Evolutionary conservation across 1,140 invertebrate genomes (phyloP), one percentile per base, ranked within the genome.

Genomic region (Ips typographus): DNA sequence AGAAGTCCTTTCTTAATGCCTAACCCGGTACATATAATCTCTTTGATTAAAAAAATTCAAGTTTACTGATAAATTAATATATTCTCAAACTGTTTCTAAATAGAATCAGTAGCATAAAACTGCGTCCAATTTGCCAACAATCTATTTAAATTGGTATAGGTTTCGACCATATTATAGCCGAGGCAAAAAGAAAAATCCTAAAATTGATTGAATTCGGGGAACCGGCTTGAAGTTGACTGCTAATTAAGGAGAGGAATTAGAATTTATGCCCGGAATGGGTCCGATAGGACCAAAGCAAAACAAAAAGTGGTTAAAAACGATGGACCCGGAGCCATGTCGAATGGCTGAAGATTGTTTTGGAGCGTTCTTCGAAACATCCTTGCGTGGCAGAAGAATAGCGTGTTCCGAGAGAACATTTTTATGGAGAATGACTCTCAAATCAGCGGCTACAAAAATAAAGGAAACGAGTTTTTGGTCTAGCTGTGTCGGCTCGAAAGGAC

Each of bases 381-480:
- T 6, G 7, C 44, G 44, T 8, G 7, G 6, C 44, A 2, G 2
- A 49, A 49, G 6, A 22, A 3, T 49, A 6, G 7, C 22, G 44
- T 8, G 2, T 6, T 49, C 22, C 7, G 22, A 49, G 7, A 49
- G 44, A 49, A 49, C 44, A 49, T 22, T 49, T 49, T 49, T 49
- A 49, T 8, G 44, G 44, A 1, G 44, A 49, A 2, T 49, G 44
- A 22, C 22, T 22, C 22, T 22, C 22, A 22, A 22, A 22, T 22
- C 22, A 49, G 6, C 3, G 1, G 22, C 6, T 3, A 3, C 7
- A 49, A 49, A 49, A 49, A 49, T 49, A 22, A 49, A 49, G 44
- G 44, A 49, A 40, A n/a, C 57, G 41, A 59, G 7, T 59, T 59
- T 59, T 59, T 59, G 8, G 57, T 59, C 57, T 36, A 59, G 38